Evolutionary conservation across 1,140 invertebrate species (phyloP).

Genomic region (Meloidogyne exigua): DNA sequence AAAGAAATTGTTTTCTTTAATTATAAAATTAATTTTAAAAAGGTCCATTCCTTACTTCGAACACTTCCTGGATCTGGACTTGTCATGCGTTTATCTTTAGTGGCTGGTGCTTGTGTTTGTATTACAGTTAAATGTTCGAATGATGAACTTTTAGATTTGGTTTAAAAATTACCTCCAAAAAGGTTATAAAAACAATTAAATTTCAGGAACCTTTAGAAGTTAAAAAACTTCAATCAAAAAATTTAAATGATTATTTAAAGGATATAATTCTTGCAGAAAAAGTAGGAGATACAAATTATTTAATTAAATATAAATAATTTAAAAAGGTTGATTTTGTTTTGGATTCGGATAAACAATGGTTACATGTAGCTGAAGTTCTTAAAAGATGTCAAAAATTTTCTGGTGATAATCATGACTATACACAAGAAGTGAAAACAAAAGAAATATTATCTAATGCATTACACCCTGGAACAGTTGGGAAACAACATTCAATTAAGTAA

Average conservation of each 20-base stretch:
- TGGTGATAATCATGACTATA: slow-evolving; percentile 8
- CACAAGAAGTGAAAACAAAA: slow-evolving; percentile 31
- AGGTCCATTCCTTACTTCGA: slow-evolving; percentile 38
- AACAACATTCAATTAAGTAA: slow-evolving; percentile 48
- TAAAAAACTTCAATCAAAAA: slow-evolving; percentile 44
- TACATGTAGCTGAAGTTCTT: slow-evolving; percentile 43
- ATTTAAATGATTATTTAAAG: slow-evolving; percentile 44
- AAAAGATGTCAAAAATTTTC: slow-evolving; percentile 39
- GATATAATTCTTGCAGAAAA: slow-evolving; percentile 52
- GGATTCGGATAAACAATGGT: slow-evolving; percentile 49
- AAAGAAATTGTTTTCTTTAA: too few relatives aligned
- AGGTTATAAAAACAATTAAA: neutral
- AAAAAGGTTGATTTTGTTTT: slow-evolving; percentile 49
- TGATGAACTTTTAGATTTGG: slow-evolving; percentile 43
- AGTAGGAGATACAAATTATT: slow-evolving; percentile 18
- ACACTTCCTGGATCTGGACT: slow-evolving; percentile 38
- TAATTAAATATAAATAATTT: neutral
- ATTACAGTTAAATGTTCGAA: slow-evolving; percentile 42
- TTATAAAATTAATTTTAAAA: too few relatives aligned
- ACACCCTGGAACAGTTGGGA: slow-evolving; percentile 38
- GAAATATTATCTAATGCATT: slow-evolving; percentile 50
- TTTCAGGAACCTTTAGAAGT: slow-evolving; percentile 49
- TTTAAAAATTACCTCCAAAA: too few relatives aligned
- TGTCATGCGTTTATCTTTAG: slow-evolving; percentile 52
- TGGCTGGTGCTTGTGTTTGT: slow-evolving; percentile 53